phyloP scores from a whole-genome alignment of 1,140 invertebrate species.

The Agraylea sexmaculata region DNA sequence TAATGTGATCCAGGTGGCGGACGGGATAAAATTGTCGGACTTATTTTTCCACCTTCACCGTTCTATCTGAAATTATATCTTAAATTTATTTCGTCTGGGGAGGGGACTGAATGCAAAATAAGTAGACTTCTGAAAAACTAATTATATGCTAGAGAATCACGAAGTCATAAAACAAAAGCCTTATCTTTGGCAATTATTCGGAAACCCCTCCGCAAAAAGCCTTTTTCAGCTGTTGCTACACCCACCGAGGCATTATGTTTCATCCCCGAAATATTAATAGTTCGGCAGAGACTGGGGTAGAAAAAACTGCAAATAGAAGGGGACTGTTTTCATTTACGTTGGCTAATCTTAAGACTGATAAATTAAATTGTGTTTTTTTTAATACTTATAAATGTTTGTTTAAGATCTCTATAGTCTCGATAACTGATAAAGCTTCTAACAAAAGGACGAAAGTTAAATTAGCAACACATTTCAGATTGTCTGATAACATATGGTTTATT shows the following conservation, averaged over 20 bases:
- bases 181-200: conserved; percentile 22
- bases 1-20: conserved; percentile 6
- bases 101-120: background rate
- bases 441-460: no score
- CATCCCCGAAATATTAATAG: background rate
- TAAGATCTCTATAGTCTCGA: no score
- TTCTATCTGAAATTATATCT: conserved; percentile 15
- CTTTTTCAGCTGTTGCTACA: background rate
- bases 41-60: conserved; percentile 1
- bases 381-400: no score
- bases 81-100: background rate
- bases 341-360: background rate
- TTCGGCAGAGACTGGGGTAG: background rate
- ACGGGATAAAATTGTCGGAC: conserved; percentile 5
- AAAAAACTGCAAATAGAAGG: background rate
- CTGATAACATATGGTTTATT: no score
- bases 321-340: background rate
- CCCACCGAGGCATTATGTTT: background rate
- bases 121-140: conserved; percentile 18
- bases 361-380: background rate
- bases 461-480: no score
- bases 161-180: conserved; percentile 21
- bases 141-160: conserved; percentile 22
- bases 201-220: conserved; percentile 3
- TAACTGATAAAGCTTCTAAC: no score